Evolutionary conservation across 2,797 vertebrate species (phyloP).

Genomic region (Sciaenops ocellatus): DNA sequence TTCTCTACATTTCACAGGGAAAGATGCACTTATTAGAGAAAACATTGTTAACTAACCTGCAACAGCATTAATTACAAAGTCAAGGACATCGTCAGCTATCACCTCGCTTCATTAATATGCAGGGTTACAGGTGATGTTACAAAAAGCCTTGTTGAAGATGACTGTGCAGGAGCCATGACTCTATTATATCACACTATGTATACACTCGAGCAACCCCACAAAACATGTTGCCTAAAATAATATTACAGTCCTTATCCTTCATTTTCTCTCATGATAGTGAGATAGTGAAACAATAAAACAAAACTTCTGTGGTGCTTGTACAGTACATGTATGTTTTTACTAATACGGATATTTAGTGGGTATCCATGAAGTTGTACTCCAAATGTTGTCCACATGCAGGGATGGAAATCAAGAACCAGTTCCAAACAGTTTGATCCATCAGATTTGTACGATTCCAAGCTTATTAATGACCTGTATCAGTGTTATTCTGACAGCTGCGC

Average conservation of each 20-base stretch:
- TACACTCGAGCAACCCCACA: not conserved
- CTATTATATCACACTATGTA: not conserved
- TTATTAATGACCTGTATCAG: too few relatives aligned
- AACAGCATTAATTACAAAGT: not conserved
- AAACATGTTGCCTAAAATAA: not conserved
- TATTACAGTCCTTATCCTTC: not conserved
- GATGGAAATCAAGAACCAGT: too few relatives aligned
- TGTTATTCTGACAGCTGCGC: too few relatives aligned
- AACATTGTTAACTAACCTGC: not conserved
- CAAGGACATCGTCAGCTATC: not conserved
- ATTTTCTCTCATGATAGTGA: not conserved
- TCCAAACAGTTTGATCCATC: too few relatives aligned
- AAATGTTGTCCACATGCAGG: too few relatives aligned
- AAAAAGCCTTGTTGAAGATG: not conserved
- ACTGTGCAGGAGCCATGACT: not conserved
- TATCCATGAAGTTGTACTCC: too few relatives aligned
- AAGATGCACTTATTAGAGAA: not conserved
- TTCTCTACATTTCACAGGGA: not conserved
- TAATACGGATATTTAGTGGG: too few relatives aligned
- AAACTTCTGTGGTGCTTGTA: too few relatives aligned
- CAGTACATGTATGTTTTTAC: not conserved
- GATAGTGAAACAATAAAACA: not conserved
- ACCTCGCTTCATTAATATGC: not conserved
- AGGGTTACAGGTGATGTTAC: not conserved
- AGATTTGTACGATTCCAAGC: too few relatives aligned